Evolutionary conservation across 2,888 invertebrate species (phyloP).

Genomic region (Pollenia griseotomentosa): DNA sequence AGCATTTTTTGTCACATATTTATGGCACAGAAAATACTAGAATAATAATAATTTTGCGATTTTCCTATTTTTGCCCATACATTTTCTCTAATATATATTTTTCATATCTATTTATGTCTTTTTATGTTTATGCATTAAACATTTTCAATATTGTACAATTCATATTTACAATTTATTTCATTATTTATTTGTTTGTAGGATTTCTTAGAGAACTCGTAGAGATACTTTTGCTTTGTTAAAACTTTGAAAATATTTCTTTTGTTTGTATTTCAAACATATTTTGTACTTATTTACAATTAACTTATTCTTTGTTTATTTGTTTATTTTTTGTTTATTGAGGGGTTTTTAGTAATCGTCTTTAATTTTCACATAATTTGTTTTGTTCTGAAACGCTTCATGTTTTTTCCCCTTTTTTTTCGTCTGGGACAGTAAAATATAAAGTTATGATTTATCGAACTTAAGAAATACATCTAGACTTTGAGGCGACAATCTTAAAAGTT

Average conservation of each 20-base stretch:
- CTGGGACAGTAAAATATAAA: neutral
- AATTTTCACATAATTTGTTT: conserved; percentile 52
- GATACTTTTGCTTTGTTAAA: neutral
- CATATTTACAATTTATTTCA: conserved; percentile 9
- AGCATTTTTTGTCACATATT: no score
- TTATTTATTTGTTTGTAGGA: neutral
- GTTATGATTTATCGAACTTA: conserved; percentile 34
- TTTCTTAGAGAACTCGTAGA: neutral
- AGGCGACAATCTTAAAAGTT: conserved; percentile 48
- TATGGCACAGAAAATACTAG: no score
- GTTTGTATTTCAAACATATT: neutral
- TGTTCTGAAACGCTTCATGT: neutral
- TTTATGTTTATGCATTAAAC: conserved; percentile 5
- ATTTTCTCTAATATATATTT: conserved; percentile 1
- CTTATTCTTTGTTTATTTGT: neutral
- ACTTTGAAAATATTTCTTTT: conserved; percentile 7
- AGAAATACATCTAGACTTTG: conserved; percentile 52
- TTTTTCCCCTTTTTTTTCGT: neutral
- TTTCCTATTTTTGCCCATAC: neutral
- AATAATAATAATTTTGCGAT: no score
- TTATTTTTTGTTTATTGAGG: conserved; percentile 14
- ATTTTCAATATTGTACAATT: conserved; percentile 22
- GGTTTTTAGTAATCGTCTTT: conserved; percentile 44
- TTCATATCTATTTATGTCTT: neutral
- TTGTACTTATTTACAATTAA: neutral